Evolutionary conservation across 2,797 vertebrate genomes (phyloP).

Genomic region (Tenualosa ilisha): DNA sequence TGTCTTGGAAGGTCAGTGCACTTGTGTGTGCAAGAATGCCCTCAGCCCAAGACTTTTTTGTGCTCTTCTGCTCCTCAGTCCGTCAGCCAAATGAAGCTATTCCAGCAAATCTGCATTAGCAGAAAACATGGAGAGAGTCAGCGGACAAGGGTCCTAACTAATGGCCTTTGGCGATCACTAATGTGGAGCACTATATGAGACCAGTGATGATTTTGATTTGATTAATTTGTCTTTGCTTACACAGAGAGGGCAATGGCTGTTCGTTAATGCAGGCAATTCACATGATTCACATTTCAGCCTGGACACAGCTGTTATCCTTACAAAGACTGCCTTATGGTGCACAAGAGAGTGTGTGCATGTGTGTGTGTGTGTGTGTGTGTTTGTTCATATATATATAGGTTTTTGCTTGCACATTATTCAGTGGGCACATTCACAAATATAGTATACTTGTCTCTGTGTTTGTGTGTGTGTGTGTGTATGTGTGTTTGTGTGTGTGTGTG

Average conservation of each 20-base stretch:
- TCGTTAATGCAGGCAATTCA: neutral
- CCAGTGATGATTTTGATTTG: neutral
- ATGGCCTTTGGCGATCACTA: neutral
- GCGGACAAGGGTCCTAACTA: neutral
- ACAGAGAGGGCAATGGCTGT: neutral
- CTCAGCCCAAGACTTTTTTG: neutral
- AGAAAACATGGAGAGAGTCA: neutral
- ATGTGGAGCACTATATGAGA: neutral
- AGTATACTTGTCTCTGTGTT: neutral
- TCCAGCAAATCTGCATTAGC: neutral
- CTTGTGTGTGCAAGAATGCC: neutral
- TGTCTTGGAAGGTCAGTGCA: neutral
- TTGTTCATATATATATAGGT: neutral
- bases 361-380: constrained; percentile 9
- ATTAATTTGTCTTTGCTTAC: neutral
- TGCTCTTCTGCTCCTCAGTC: neutral
- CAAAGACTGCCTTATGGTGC: neutral
- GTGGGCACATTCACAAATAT: too few species aligned
- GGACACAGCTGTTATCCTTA: neutral
- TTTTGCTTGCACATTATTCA: too few species aligned
- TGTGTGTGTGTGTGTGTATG: constrained; percentile 24
- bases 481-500: neutral
- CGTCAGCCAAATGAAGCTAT: neutral
- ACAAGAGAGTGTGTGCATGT: neutral
- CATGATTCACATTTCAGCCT: neutral